Base-by-base conservation (phyloP, 2,113 vertebrate genomes). In the Oxygymnocypris stewartii region DNA sequence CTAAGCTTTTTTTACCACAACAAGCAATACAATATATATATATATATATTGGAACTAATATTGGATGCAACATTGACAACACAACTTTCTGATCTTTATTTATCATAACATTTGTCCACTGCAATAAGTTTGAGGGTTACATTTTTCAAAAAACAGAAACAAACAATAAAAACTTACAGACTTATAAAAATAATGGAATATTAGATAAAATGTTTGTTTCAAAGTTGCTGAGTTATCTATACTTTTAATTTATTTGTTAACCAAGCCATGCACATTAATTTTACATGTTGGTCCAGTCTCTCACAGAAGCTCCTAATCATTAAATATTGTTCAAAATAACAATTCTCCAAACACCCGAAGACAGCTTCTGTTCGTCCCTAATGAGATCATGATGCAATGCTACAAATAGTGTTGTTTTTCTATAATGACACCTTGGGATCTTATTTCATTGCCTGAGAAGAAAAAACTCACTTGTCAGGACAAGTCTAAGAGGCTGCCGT, bases 381-480 rank as follows among this genome's bases (percentile, higher is more conserved):
- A 69, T 87, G 47, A 88, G n/a, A 42, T 73, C 37, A 42, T 54
- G 3, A 16, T 78, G 47, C 28, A 75, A 16, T 86, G 31, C 61
- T 67, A 80, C 54, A n/a, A 20, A n/a, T 65, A 40, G 1, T 81
- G 40, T 65, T 37, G 31, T 57, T 59, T 65, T 81, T 75, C 74
- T 79, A 78, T 35, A 65, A 91, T 88, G 84, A 90, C 83, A 89
- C 49, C 47, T 67, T 47, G 25, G 89, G 90, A 85, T 14, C 74
- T 81, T 85, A 89, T 91, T 89, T 92, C 85, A 89, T 91, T 88
- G 88, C 79, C 18, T 90, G 79, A 79, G 44, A 80, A n/a, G 89
- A 86, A 94, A 93, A 94, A 90, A 91, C 61, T 91, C 93, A 82
- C 94, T 89, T 93, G 95, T 90, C 90, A 79, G 90, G 88, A 89